Conservation (phyloP, 2,888 invertebrate species). For the Mythimna loreyi region DNA sequence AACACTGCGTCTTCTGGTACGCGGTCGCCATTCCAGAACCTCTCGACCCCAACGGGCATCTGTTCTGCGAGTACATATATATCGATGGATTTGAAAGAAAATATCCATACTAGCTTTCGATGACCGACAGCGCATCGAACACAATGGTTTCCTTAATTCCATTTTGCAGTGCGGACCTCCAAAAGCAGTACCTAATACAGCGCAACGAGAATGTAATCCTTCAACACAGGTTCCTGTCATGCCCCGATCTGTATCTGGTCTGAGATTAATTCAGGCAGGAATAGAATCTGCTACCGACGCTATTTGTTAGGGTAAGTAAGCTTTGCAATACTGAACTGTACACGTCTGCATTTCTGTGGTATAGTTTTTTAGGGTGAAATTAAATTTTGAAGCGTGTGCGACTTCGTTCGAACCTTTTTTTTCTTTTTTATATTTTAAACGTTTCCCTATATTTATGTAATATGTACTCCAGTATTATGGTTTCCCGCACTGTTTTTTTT, state of each 20-base stretch:
- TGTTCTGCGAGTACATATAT: no score
- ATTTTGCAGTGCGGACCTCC: neutral
- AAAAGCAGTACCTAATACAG: slow-evolving; percentile 33
- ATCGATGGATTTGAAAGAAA: no score
- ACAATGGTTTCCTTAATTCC: neutral
- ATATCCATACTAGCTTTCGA: neutral
- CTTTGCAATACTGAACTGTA: slow-evolving; percentile 32
- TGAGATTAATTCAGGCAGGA: slow-evolving; percentile 51
- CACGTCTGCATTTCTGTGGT: slow-evolving; percentile 26
- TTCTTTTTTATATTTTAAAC: no score
- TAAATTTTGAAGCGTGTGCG: neutral
- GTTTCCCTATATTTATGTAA: no score
- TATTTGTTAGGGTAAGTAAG: slow-evolving; percentile 46
- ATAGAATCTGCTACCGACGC: slow-evolving; percentile 11
- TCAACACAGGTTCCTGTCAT: slow-evolving; percentile 41
- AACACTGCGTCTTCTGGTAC: no score
- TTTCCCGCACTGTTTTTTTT: no score
- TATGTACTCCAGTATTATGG: no score
- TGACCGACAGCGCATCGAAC: neutral
- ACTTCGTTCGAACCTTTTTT: neutral
- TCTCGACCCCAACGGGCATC: no score
- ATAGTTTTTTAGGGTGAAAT: neutral
- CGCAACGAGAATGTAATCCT: slow-evolving; percentile 55
- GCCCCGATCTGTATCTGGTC: slow-evolving; percentile 51
- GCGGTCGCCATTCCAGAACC: no score